These are phyloP conservation scores for Candidula unifasciata DNA, from an alignment of 2,888 invertebrate genomes.

Conservation along the genomic window DNA sequence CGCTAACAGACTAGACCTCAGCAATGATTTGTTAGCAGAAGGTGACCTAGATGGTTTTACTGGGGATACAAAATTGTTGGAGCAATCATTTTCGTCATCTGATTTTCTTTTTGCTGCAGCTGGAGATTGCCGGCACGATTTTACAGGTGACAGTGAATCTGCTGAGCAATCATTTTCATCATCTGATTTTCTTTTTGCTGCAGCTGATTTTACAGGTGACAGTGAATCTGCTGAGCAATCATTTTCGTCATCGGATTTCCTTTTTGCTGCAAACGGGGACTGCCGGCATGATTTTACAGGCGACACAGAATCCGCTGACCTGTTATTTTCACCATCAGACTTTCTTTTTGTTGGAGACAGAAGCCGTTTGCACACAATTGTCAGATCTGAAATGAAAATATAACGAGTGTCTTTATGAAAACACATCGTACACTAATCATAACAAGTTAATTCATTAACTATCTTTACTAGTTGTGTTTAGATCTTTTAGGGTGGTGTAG, in stretches of 20 bases:
- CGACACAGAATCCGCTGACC: not conserved
- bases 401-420: too few relatives aligned
- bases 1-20: not conserved
- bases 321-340: constrained; percentile 40
- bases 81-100: constrained; percentile 45
- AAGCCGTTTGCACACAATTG: not conserved
- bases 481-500: too few relatives aligned
- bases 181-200: constrained; percentile 42
- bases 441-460: too few relatives aligned
- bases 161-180: constrained; percentile 26
- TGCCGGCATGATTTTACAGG: constrained; percentile 43
- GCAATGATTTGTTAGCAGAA: not conserved
- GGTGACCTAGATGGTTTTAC: constrained; percentile 39
- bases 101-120: constrained; percentile 42
- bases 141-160: constrained; percentile 21
- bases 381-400: constrained; percentile 7
- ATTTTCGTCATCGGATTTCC: constrained; percentile 43
- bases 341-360: constrained; percentile 46
- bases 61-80: constrained; percentile 2
- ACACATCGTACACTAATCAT: too few relatives aligned
- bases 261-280: too few relatives aligned
- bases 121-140: constrained; percentile 11
- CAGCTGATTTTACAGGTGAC: constrained; percentile 39
- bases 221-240: not conserved
- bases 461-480: too few relatives aligned